Evolutionary conservation across 2,797 vertebrate species (phyloP), one percentile per base, ranked within the genome.

Genomic region (Tenualosa thibaudeaui): DNA sequence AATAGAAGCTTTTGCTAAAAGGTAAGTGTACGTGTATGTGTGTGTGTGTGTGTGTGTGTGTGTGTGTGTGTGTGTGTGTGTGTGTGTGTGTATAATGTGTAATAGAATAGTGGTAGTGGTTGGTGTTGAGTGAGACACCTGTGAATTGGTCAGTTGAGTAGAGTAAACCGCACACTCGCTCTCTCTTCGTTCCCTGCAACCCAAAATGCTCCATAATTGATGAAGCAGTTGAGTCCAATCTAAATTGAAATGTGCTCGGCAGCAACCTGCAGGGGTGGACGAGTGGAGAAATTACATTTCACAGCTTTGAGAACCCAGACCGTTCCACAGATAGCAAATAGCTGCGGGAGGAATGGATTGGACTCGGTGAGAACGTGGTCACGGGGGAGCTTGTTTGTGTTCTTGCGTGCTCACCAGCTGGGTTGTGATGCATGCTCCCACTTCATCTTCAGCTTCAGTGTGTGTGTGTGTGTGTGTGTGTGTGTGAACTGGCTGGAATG

Each of bases 331-430:
- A 84, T 56, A 37, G 86, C 85, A 86, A 83, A 82, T 86, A 86
- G 84, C 89, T 65, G 62, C 84, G 88, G 88, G 85, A 83, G 86
- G 83, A 86, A 81, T 83, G 86, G 89, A 87, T 88, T 88, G 83
- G 88, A 87, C 87, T 90, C 86, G 82, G 83, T 87, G 86, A 87
- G 89, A 89, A 88, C 31, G 53, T 81, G 85, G 83, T 81, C 86
- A 86, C 82, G 89, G 90, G 90, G 84, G 89, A 88, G 58, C 83
- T 86, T 84, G 81, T 92, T 92, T 87, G 82, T 83, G 86, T 90
- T 84, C 84, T 0, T 22, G 40, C 71, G 15, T 6, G 54, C 71
- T 78, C 40, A 19, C 40, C 71, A 78, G 37, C 71, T 78, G 19
- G 5, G 37, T 46, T 19, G 71, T 9, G 50, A 51, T 9, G 50